A percentile compares a stretch with the other conserved stretches of the same genome.
phyloP scores from a whole-genome alignment of 2,797 vertebrate genomes.

The Liasis olivaceus region DNA sequence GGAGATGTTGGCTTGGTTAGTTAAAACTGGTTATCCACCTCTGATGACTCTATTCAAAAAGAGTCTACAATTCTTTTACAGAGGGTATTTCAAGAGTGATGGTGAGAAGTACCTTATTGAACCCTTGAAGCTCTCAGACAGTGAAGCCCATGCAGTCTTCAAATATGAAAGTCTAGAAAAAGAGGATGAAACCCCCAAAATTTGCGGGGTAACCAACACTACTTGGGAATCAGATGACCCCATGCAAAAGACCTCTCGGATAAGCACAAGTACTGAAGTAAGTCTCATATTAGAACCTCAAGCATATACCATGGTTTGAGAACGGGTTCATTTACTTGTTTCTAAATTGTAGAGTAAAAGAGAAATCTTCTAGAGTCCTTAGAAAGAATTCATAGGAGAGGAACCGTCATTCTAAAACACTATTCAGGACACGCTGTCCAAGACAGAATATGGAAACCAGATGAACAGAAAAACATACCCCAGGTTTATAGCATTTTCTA shows the following conservation, averaged over 20 bases:
- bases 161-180: conserved; percentile 48
- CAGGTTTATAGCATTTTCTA: background rate
- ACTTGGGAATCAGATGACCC: conserved; percentile 61
- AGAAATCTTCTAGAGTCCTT: background rate
- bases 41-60: background rate
- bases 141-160: conserved; percentile 63
- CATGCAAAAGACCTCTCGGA: conserved; percentile 44
- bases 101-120: conserved; percentile 73
- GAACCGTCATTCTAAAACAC: background rate
- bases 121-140: conserved; percentile 60
- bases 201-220: conserved; percentile 58
- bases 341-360: background rate
- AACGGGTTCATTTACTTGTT: background rate
- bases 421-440: background rate
- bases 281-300: background rate
- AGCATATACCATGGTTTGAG: background rate
- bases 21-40: background rate
- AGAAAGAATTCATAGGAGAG: background rate
- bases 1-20: background rate
- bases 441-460: background rate
- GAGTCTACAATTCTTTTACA: conserved; percentile 38
- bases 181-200: conserved; percentile 25
- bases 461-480: background rate
- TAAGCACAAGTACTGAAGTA: conserved; percentile 54
- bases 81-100: conserved; percentile 72